Base-by-base conservation (phyloP, 2,113 vertebrate species). In the Gobiocypris rarus region DNA sequence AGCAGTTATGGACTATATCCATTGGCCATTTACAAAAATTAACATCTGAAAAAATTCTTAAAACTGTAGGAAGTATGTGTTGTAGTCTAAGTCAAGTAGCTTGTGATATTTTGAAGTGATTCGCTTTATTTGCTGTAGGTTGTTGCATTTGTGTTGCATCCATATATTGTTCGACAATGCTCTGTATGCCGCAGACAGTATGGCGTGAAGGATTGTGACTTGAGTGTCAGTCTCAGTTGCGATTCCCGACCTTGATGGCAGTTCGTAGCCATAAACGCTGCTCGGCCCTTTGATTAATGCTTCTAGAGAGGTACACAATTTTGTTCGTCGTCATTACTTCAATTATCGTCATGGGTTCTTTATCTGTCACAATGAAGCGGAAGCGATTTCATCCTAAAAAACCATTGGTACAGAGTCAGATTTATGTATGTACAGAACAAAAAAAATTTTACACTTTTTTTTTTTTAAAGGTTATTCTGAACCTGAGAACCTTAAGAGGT, bases 321-420 rank as follows among this genome's bases (percentile, higher is more conserved):
- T 38, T 82, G 24, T 15, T 41, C 24, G 15, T 41, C 83, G n/a
- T 89, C 77, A 3, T 87, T 89, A 87, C 52, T 84, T 63, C 83
- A 86, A 89, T 89, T 85, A 85, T 63, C 45, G 22, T 88, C 85
- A 87, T 70, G n/a, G n/a, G 13, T 82, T 82, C 59, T 48, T 76
- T 78, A 59, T 86, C 84, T 86, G 85, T 80, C 88, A 86, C 31
- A 41, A 58, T 65, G 41, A 82, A 80, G 82, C 22, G 34, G 38
- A 38, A 34, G 28, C 26, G 14, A 70, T 88, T 65, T 54, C 22
- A 3, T 69, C 50, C 19, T 28, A 22, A 48, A 31, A 48, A 65
- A 50, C 17, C 13, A 48, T 54, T 56, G 50, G 59, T 67, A 34
- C 15, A 3, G 13, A 58, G 31, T 78, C 13, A 45, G 38, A 58